Base-by-base conservation (phyloP, 2,888 invertebrate species). In the Cheiracanthium punctorium region DNA sequence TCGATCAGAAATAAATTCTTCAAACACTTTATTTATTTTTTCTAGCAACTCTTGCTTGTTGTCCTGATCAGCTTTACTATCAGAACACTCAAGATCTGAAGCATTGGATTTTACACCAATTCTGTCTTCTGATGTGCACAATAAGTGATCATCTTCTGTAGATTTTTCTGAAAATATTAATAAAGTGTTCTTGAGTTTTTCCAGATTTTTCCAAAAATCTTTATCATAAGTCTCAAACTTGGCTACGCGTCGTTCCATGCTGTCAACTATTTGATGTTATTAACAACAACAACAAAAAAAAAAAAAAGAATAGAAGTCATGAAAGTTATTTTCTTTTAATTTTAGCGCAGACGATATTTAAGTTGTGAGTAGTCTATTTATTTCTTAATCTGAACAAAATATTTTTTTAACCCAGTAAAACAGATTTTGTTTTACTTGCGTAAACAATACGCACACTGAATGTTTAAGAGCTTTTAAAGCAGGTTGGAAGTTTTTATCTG, bases 191-290 rank as follows among this genome's bases (percentile, higher is more conserved):
- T 33, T 72, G 5, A 85, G 28, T 58, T 74, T 79, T n/a, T 85
- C 70, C 20, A 85, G 20, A 70, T 79, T 73, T 20, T 48, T 58
- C 84, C 84, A 85, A 64, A 85, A 85, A 17, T 73, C 69, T 24
- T 73, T 58, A 58, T 85, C 84, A 43, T 20, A 33, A 12, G 24
- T 58, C 24, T 20, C 20, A 58, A 58, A 24, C 4, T 17, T 58
- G n/a, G 24, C 5, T 12, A 58, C 12, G 4, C 58, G 20, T 24
- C 12, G 58, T 58, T 58, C 58, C 58, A 58, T 58, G 7, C 17
- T 58, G 37, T 37, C 10, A 37, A 37, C 7, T 37, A 37, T 37
- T 37, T 37, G n/a, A n/a, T n/a, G n/a, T n/a, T n/a, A n/a, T n/a
- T n/a, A n/a, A n/a, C n/a, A n/a, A n/a, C n/a, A n/a, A n/a, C n/a